These are phyloP conservation scores for Sceliomorpha sp. DNA, from an alignment of 2,888 invertebrate species.

Conservation along the genomic window DNA sequence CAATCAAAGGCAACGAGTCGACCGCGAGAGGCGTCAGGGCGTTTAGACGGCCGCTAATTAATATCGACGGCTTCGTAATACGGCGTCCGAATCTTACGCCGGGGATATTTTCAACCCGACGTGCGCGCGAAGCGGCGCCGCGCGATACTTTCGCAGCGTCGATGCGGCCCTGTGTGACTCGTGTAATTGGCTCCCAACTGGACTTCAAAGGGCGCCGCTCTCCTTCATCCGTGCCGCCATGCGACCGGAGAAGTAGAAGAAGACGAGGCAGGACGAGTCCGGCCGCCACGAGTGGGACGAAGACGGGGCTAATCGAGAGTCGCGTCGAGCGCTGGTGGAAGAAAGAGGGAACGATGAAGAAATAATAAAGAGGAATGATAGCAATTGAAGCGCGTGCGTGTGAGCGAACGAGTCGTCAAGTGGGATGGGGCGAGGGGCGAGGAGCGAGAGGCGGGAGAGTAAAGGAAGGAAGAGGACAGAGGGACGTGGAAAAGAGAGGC, in stretches of 20 bases:
- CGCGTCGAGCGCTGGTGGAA: slow-evolving; percentile 71
- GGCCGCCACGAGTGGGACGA: slow-evolving; percentile 40
- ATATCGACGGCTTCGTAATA: no score
- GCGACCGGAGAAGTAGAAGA: slow-evolving; percentile 64
- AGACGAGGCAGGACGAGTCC: slow-evolving; percentile 14
- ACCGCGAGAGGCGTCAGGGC: no score
- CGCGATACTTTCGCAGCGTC: slow-evolving; percentile 68
- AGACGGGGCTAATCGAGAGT: slow-evolving; percentile 71
- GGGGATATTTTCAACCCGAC: no score
- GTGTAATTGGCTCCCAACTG: slow-evolving; percentile 81
- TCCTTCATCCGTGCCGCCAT: slow-evolving; percentile 80
- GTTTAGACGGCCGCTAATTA: no score
- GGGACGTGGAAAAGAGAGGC: slow-evolving; percentile 22
- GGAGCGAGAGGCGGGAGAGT: slow-evolving; percentile 23
- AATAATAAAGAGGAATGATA: slow-evolving; percentile 55
- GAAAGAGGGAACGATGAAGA: slow-evolving; percentile 50
- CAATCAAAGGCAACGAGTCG: no score
- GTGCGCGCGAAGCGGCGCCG: slow-evolving; percentile 64
- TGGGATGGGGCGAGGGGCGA: slow-evolving; percentile 42
- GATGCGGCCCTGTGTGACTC: slow-evolving; percentile 80
- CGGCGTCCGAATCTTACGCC: no score
- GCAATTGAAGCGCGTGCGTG: slow-evolving; percentile 55
- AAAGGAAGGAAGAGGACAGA: slow-evolving; percentile 24
- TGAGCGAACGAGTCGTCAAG: slow-evolving; percentile 34
- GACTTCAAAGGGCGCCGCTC: slow-evolving; percentile 80